These are phyloP conservation scores for Neosilurus hyrtlii DNA, from an alignment of 2,797 vertebrate species.

Conservation along the genomic window DNA sequence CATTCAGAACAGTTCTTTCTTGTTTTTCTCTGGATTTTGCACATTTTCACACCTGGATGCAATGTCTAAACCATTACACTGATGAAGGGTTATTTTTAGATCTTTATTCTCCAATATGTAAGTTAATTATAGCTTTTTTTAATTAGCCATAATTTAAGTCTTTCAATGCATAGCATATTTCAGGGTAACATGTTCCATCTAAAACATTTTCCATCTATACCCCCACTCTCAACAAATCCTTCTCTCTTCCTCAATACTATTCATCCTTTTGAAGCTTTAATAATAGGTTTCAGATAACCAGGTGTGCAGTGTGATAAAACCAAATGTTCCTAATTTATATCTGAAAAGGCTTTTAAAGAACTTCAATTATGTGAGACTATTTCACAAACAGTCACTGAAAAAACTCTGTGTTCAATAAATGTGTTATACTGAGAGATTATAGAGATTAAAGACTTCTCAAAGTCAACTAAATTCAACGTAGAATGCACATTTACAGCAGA, in stretches of 20 bases:
- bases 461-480: constrained; percentile 1
- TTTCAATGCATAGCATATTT: constrained; percentile 21
- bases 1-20: constrained; percentile 24
- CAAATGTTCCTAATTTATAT: constrained; percentile 29
- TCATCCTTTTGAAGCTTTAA: constrained; percentile 42
- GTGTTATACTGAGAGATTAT: neutral
- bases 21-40: neutral
- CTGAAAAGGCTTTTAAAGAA: constrained; percentile 11
- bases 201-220: constrained; percentile 16
- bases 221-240: constrained; percentile 8
- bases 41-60: constrained; percentile 34
- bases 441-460: constrained; percentile 3
- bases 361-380: constrained; percentile 1
- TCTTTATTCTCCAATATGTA: neutral
- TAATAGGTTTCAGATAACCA: constrained; percentile 44
- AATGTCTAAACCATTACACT: constrained; percentile 14
- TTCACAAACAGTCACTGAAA: constrained; percentile 9
- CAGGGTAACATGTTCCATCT: constrained; percentile 17
- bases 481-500: neutral
- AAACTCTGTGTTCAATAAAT: neutral
- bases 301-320: constrained; percentile 42
- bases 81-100: constrained; percentile 21
- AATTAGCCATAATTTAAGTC: constrained; percentile 26
- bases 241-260: constrained; percentile 7
- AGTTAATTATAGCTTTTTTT: constrained; percentile 28